Conservation (phyloP, 2,113 vertebrate genomes). For the Amazona vittata region DNA sequence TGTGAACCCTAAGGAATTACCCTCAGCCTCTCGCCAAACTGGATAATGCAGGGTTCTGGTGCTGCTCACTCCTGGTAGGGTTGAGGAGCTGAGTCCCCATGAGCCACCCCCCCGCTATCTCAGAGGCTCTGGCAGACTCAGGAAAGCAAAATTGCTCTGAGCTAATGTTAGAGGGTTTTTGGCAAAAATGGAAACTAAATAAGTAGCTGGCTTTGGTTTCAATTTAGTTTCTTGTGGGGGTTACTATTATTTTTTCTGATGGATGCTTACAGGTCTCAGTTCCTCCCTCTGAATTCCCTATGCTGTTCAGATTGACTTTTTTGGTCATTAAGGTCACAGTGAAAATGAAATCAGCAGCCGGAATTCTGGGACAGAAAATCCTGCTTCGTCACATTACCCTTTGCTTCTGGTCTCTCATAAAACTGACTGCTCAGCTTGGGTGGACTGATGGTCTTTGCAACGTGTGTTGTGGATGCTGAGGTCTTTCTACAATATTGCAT, state of each 20-base stretch:
- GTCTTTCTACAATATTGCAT: neutral
- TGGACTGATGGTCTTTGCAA: slow-evolving; percentile 28
- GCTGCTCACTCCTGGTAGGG: neutral
- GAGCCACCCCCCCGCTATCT: neutral
- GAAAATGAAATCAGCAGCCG: neutral
- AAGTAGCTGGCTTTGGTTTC: neutral
- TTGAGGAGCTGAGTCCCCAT: neutral
- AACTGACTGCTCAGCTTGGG: neutral
- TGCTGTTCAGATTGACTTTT: neutral
- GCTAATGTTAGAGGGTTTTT: neutral
- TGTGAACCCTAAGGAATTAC: neutral
- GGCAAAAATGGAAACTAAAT: neutral
- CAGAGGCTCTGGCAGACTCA: neutral
- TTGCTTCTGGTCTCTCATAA: neutral
- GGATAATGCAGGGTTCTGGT: rapidly evolving
- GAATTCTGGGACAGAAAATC: neutral
- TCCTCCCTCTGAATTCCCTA: neutral
- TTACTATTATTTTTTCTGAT: neutral
- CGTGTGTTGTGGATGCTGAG: neutral
- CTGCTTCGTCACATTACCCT: neutral
- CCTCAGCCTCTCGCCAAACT: neutral
- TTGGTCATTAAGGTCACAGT: neutral
- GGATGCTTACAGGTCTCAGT: rapidly evolving
- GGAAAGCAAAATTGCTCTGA: neutral
- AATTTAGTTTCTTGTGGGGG: neutral